phyloP scores from a whole-genome alignment of 2,797 vertebrate species.

The Trachurus trachurus region DNA sequence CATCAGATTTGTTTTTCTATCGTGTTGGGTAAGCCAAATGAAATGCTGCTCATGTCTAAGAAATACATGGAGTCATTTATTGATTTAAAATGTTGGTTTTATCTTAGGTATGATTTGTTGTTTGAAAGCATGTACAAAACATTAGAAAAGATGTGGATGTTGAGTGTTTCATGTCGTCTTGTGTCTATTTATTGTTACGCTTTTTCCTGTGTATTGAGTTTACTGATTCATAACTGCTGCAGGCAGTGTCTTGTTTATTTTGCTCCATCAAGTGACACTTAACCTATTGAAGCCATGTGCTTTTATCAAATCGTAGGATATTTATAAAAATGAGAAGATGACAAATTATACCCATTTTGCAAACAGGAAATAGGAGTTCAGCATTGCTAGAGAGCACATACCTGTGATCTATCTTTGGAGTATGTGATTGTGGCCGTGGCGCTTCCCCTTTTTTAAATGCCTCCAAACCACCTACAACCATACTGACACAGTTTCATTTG shows the following conservation, averaged over 20 bases:
- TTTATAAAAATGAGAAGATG: conserved; percentile 44
- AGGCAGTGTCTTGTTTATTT: conserved; percentile 72
- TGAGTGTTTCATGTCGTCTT: conserved; percentile 60
- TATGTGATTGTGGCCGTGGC: conserved; percentile 58
- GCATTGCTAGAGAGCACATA: conserved; percentile 28
- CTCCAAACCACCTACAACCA: conserved; percentile 48
- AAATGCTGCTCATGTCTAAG: conserved; percentile 57
- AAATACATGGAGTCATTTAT: conserved; percentile 16
- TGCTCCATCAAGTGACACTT: conserved; percentile 55
- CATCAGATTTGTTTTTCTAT: conserved; percentile 35
- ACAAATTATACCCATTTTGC: conserved; percentile 41
- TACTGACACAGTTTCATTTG: conserved; percentile 43
- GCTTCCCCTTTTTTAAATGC: conserved; percentile 41
- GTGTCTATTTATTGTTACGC: conserved; percentile 73
- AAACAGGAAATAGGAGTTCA: conserved; percentile 36
- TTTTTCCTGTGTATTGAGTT: conserved; percentile 52
- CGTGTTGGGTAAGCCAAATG: conserved; percentile 60
- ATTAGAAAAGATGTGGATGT: conserved; percentile 54
- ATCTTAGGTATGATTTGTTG: conserved; percentile 39
- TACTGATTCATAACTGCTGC: conserved; percentile 63
- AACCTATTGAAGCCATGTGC: conserved; percentile 43
- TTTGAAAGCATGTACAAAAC: conserved; percentile 57
- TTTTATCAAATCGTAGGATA: conserved; percentile 58
- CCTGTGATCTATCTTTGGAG: conserved; percentile 52
- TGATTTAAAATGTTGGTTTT: conserved; percentile 34